Conservation (phyloP, 23 tunicate genomes). For the Halocynthia roretzi region DNA sequence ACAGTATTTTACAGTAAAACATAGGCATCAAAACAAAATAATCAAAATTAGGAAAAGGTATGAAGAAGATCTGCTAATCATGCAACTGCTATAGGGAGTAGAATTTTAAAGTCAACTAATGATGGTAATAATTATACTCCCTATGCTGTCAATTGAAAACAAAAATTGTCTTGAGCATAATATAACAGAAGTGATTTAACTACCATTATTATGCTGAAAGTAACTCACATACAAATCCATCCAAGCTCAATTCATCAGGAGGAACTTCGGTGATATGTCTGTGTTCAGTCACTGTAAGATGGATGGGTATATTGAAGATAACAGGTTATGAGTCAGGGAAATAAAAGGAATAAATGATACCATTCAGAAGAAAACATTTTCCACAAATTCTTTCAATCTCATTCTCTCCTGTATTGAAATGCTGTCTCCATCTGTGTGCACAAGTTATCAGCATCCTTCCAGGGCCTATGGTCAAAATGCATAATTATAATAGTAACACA, state of each 20-base stretch:
- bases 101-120: background rate
- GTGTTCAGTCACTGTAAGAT: too few species aligned
- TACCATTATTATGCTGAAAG: background rate
- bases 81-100: background rate
- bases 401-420: conserved; percentile 6
- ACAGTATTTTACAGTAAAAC: background rate
- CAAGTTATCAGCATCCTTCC: conserved; percentile 65
- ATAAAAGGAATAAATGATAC: conserved; percentile 23
- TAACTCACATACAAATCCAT: conserved; percentile 4
- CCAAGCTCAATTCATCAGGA: too few species aligned
- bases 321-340: background rate
- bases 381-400: conserved; percentile 74
- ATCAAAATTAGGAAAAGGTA: background rate
- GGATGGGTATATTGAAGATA: background rate
- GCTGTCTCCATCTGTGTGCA: conserved; percentile 55
- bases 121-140: too few species aligned
- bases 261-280: too few species aligned
- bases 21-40: background rate
- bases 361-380: conserved; percentile 71
- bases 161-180: too few species aligned
- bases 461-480: conserved; percentile 28
- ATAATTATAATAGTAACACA: too few species aligned
- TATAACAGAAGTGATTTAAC: too few species aligned
- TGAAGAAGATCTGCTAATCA: background rate
- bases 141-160: too few species aligned